A percentile compares a stretch with the other conserved stretches of the same genome.
Evolutionary conservation across 2,888 invertebrate genomes (phyloP).

Genomic region (Apoderus coryli): DNA sequence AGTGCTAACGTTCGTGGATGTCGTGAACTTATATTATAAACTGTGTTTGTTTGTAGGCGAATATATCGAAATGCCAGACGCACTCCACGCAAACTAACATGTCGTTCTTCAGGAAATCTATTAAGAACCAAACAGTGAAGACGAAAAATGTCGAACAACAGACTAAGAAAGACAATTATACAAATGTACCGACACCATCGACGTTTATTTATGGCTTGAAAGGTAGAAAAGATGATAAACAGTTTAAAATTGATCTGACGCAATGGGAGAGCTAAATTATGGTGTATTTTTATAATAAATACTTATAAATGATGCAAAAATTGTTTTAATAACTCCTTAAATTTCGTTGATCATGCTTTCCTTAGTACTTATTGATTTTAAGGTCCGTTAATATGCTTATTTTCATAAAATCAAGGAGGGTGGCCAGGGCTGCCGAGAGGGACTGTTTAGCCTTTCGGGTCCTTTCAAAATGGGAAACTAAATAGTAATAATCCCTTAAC

Average conservation of each 20-base stretch:
- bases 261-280: no score
- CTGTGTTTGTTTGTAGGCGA: constrained; percentile 35
- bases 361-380: no score
- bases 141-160: constrained; percentile 33
- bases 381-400: no score
- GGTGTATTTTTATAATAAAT: no score
- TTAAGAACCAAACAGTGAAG: constrained; percentile 43
- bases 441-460: no score
- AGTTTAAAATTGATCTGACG: constrained; percentile 36
- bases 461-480: no score
- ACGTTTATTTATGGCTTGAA: constrained; percentile 44
- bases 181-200: constrained; percentile 28
- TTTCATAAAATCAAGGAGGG: no score
- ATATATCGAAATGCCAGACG: constrained; percentile 46
- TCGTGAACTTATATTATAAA: constrained; percentile 8
- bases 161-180: constrained; percentile 33
- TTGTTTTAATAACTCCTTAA: no score
- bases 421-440: no score
- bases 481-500: no score
- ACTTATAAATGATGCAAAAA: no score
- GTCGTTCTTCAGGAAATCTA: constrained; percentile 45
- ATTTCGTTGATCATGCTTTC: no score
- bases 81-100: constrained; percentile 55
- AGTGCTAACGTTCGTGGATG: background rate
- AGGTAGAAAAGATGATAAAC: constrained; percentile 38